Evolutionary conservation across 1,140 invertebrate genomes (phyloP), one percentile per base, ranked within the genome.

Genomic region (Temnothorax longispinosus): DNA sequence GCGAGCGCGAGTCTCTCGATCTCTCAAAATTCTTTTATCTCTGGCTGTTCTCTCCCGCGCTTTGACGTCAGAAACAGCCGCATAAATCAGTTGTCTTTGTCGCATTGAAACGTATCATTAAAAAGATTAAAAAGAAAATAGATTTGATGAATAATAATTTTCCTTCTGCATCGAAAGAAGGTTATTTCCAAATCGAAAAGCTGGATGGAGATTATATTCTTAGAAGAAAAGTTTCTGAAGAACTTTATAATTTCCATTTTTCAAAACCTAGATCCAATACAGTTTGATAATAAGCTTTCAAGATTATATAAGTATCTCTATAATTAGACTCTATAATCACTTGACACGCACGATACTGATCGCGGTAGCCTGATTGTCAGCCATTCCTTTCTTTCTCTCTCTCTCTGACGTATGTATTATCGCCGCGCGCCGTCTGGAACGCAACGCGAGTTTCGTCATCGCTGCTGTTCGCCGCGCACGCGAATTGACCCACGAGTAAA

Each of bases 1-100:
- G 56, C 88, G 74, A 32, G 67, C 88, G 85, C 87, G 10, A n/a
- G 64, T 87, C 76, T 72, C 27, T 74, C 76, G 62, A 76, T 89
- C 50, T 69, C 62, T 89, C 71, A 64, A 52, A 76, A 89, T 90
- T 89, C 77, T 89, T 27, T 89, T 88, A 90, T 80, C 85, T 90
- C 77, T 89, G 54, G 35, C 72, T 65, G 54, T n/a, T 35, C 38
- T 27, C 18, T 58, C 13, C 3, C 32, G 27, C n/a, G 21, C 10
- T 64, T 35, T 32, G 27, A 13, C n/a, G 18, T n/a, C 58, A 21
- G 18, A 65, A 11, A 7, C 58, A 27, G 35, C 5, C 75, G 21
- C 13, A n/a, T 41, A 44, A 67, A 67, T 67, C 62, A n/a, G 7
- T 38, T 56, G 56, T 58, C 62, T 38, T 4, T 15, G 15, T 38